These are phyloP conservation scores for Gorsachius magnificus DNA, from an alignment of 2,797 vertebrate genomes.

Conservation along the genomic window DNA sequence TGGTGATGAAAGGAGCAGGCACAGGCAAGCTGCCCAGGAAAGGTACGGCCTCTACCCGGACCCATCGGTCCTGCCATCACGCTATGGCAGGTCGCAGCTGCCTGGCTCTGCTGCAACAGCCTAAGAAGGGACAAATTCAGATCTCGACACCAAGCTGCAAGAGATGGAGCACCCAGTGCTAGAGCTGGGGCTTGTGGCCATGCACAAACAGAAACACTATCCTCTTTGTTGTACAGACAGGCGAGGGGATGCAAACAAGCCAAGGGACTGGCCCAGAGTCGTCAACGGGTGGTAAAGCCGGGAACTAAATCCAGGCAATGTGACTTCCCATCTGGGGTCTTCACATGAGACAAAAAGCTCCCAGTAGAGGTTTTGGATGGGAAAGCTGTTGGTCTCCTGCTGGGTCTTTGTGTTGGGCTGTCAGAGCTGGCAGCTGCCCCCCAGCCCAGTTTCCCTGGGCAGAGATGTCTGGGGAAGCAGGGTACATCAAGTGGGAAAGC, in stretches of 20 bases:
- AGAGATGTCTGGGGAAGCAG: neutral
- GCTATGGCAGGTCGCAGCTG: accelerated
- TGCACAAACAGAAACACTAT: neutral
- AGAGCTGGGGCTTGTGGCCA: neutral
- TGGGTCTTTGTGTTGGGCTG: neutral
- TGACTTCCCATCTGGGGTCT: neutral
- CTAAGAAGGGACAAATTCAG: neutral
- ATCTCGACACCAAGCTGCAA: neutral
- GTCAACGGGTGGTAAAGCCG: neutral
- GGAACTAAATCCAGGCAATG: neutral
- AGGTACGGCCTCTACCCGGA: neutral
- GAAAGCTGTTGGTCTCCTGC: neutral
- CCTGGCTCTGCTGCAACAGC: neutral
- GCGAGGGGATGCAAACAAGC: neutral
- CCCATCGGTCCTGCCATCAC: neutral
- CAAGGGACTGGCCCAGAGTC: neutral
- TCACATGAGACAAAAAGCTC: neutral
- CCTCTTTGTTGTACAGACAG: neutral
- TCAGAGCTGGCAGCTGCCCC: neutral
- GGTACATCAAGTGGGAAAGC: neutral
- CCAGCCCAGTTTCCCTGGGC: neutral
- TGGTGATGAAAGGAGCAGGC: neutral
- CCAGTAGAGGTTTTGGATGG: neutral
- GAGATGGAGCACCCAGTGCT: neutral
- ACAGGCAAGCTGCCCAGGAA: neutral